These are phyloP conservation scores for Illadopsis cleaveri DNA, from an alignment of 2,113 vertebrate species.

Conservation along the genomic window DNA sequence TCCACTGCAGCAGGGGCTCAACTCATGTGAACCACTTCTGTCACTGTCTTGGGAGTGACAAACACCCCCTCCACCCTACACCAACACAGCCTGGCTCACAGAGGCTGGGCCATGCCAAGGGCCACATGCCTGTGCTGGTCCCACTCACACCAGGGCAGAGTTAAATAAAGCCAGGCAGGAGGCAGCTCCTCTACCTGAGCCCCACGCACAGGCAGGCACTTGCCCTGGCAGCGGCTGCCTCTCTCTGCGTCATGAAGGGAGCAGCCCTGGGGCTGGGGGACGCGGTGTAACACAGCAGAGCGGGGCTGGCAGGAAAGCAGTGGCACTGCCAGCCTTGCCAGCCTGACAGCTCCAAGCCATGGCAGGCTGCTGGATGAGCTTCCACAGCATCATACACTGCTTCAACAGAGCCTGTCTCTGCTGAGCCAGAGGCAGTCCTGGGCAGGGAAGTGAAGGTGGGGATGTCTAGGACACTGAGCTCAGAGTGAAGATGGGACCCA, in stretches of 20 bases:
- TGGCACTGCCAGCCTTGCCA: not conserved
- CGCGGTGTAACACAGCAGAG: accelerated
- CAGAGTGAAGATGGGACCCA: accelerated
- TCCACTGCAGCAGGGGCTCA: not conserved
- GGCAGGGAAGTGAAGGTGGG: not conserved
- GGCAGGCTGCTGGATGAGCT: not conserved
- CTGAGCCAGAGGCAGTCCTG: not conserved
- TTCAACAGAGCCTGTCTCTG: accelerated
- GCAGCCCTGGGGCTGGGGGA: not conserved
- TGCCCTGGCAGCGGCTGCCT: not conserved
- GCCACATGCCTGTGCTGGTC: not conserved
- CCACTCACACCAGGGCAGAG: not conserved
- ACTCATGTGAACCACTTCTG: not conserved
- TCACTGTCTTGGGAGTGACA: not conserved
- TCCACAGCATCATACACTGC: accelerated
- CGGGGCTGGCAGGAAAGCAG: not conserved
- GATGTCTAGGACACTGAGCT: not conserved
- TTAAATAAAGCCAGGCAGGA: not conserved
- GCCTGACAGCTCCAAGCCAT: not conserved
- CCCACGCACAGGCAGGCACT: not conserved
- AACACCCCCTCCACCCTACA: not conserved
- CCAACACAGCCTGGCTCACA: not conserved
- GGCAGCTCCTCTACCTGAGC: not conserved
- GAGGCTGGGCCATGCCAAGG: not conserved
- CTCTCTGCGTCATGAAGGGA: not conserved